Percentiles rank a stretch among this genome's conserved stretches.
phyloP scores from a whole-genome alignment of 1,140 invertebrate genomes.

The Anoplolepis gracilipes region DNA sequence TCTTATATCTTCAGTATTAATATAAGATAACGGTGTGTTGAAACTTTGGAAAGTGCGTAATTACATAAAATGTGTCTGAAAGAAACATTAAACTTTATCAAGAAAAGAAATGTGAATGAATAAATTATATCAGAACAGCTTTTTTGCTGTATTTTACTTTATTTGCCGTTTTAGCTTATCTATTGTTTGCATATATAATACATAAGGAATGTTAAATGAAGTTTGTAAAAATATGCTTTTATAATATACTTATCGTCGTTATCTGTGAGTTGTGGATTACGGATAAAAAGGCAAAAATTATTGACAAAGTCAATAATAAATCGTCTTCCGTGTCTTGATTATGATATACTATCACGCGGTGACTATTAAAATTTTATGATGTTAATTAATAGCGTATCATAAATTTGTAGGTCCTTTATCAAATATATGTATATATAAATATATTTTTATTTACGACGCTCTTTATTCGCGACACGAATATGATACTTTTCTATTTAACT shows the following conservation, averaged over 20 bases:
- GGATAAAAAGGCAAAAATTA: slow-evolving; percentile 38
- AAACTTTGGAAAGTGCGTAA: not conserved
- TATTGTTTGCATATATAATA: not conserved
- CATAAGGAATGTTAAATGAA: not conserved
- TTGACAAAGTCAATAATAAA: slow-evolving; percentile 29
- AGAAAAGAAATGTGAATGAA: not conserved
- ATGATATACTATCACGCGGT: not conserved
- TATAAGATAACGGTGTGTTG: not conserved
- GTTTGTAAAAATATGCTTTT: not conserved
- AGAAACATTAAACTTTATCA: not conserved
- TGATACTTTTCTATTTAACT: not conserved
- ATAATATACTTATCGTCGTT: not conserved
- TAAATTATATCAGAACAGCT: not conserved
- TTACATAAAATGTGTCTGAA: not conserved
- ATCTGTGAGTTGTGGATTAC: slow-evolving; percentile 8
- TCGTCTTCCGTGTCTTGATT: not conserved
- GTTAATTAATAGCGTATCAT: not conserved
- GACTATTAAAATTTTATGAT: not conserved
- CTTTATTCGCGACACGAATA: not conserved
- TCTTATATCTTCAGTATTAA: not conserved
- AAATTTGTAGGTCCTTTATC: not conserved
- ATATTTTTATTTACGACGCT: not conserved
- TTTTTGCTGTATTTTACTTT: not conserved
- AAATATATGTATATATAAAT: not conserved
- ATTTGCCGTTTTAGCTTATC: not conserved